A percentile compares a stretch with the other conserved stretches of the same genome.
phyloP scores from a whole-genome alignment of 1,140 invertebrate genomes.

The Atta colombica region DNA sequence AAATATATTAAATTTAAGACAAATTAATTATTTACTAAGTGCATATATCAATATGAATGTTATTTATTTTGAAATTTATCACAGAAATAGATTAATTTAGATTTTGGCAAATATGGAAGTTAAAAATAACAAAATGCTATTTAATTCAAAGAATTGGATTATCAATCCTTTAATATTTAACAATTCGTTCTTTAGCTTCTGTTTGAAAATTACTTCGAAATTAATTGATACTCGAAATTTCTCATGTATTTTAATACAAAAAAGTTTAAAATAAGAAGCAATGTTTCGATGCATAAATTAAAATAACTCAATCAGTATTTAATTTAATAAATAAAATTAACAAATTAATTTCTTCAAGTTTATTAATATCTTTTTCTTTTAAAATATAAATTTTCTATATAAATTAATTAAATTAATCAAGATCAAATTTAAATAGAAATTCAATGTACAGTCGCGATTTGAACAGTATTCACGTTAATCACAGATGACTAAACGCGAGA shows the following conservation, averaged over 20 bases:
- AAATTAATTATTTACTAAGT: too few species aligned
- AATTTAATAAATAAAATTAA: neutral
- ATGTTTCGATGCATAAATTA: neutral
- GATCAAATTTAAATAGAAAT: neutral
- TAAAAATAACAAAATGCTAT: too few species aligned
- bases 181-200: neutral
- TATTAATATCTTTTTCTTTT: neutral
- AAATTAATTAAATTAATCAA: neutral
- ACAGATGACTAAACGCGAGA: constrained; percentile 6
- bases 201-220: neutral
- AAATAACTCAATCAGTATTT: neutral
- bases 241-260: neutral
- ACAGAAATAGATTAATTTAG: too few species aligned
- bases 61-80: too few species aligned
- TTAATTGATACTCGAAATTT: constrained; percentile 5
- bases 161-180: too few species aligned
- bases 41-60: too few species aligned
- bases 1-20: too few species aligned
- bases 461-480: neutral
- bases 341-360: neutral
- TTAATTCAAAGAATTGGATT: too few species aligned
- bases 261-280: neutral
- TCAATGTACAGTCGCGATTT: neutral
- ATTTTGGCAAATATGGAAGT: too few species aligned
- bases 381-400: neutral